Conservation (phyloP, 2,797 vertebrate genomes). For the Sebastiscus tertius region DNA sequence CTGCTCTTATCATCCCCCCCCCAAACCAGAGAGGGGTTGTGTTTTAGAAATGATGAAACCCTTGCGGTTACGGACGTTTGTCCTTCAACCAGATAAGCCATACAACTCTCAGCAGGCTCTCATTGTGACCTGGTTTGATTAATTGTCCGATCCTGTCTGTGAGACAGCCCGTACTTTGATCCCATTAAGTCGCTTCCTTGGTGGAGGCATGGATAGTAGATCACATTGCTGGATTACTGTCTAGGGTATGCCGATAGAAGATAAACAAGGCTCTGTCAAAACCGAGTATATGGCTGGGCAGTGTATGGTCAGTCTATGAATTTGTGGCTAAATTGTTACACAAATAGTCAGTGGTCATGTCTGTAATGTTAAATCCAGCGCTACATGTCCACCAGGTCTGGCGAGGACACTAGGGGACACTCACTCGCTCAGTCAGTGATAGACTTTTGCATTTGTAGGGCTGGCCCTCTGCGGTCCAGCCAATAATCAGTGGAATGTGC, state of each 20-base stretch:
- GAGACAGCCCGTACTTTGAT: conserved; percentile 31
- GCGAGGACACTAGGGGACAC: too few relatives aligned
- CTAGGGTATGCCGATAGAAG: neutral
- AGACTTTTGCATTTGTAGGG: too few relatives aligned
- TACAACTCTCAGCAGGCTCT: neutral
- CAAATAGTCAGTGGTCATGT: too few relatives aligned
- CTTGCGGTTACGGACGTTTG: neutral
- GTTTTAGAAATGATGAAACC: neutral
- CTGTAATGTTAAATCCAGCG: too few relatives aligned
- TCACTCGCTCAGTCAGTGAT: too few relatives aligned
- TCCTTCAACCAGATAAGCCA: neutral
- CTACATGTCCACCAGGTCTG: too few relatives aligned
- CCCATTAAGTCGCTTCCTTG: conserved; percentile 49
- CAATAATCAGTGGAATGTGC: neutral
- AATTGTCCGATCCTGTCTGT: conserved; percentile 19
- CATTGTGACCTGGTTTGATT: conserved; percentile 30
- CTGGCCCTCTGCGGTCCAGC: too few relatives aligned
- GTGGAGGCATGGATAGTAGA: conserved; percentile 15
- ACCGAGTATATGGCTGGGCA: too few relatives aligned
- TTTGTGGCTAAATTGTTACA: too few relatives aligned
- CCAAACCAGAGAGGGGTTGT: neutral
- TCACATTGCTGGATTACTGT: conserved; percentile 39
- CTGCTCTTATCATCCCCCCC: neutral
- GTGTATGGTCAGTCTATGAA: too few relatives aligned
- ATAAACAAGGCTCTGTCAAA: neutral